phyloP scores from a whole-genome alignment of 2,113 vertebrate genomes.

The Clarias magur region DNA sequence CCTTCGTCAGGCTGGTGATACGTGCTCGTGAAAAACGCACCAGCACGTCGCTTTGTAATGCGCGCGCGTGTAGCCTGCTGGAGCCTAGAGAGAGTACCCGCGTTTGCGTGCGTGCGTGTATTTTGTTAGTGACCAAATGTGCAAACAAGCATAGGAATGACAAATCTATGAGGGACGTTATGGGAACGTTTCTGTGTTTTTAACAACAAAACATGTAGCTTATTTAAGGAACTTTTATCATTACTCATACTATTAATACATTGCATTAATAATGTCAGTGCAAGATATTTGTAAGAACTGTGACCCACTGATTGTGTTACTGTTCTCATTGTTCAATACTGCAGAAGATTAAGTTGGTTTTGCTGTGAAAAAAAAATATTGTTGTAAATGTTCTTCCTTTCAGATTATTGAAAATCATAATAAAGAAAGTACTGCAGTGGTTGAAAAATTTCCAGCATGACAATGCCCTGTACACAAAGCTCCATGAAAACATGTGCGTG shows the following conservation, averaged over 20 bases:
- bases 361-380: neutral
- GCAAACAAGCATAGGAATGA: neutral
- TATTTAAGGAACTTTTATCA: neutral
- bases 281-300: neutral
- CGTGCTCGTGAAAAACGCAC: slow-evolving; percentile 9
- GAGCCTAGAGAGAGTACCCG: neutral
- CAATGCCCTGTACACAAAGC: neutral
- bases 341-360: neutral
- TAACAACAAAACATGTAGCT: too few species aligned
- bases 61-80: neutral
- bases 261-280: neutral
- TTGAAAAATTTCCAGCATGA: neutral
- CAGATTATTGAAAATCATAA: neutral
- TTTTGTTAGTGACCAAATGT: neutral
- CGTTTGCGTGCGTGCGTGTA: neutral
- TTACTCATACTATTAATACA: neutral
- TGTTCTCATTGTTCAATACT: neutral
- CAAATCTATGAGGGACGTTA: neutral
- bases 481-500: neutral
- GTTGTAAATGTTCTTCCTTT: neutral
- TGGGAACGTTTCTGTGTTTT: neutral
- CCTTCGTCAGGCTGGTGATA: slow-evolving; percentile 20
- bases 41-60: slow-evolving; percentile 1
- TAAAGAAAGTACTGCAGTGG: neutral
- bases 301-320: neutral